phyloP scores from a whole-genome alignment of 2,113 vertebrate species.

The Pithys albifrons region DNA sequence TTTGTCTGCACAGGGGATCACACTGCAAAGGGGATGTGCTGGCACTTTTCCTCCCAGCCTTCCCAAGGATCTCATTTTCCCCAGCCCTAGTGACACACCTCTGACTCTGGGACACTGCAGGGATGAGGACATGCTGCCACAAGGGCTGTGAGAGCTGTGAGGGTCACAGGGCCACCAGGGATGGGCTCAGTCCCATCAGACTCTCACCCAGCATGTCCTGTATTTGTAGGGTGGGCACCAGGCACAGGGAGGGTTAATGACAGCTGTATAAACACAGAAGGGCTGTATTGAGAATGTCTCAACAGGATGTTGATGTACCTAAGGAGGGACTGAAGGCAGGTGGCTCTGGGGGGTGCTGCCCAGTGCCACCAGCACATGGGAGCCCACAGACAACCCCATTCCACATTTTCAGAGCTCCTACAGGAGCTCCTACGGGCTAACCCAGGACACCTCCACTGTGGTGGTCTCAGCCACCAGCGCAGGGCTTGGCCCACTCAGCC shows the following conservation, averaged over 20 bases:
- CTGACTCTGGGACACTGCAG: not conserved
- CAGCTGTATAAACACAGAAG: not conserved
- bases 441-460: not conserved
- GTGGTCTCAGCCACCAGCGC: not conserved
- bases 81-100: not conserved
- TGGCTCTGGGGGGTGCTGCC: not conserved
- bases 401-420: not conserved
- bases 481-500: not conserved
- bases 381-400: not conserved
- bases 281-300: not conserved
- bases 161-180: not conserved
- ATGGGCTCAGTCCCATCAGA: not conserved
- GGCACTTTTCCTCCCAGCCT: not conserved
- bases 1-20: not conserved
- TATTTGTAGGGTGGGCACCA: not conserved
- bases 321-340: not conserved
- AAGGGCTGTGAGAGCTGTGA: not conserved
- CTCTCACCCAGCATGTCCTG: fast-evolving
- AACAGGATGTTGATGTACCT: not conserved
- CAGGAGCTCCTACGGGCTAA: not conserved
- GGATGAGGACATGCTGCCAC: not conserved
- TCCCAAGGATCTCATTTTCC: not conserved
- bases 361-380: fast-evolving
- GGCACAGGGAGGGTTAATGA: not conserved
- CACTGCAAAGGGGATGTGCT: no score